These are phyloP conservation scores for Piaya cayana DNA, from an alignment of 2,113 vertebrate genomes.

Conservation along the genomic window DNA sequence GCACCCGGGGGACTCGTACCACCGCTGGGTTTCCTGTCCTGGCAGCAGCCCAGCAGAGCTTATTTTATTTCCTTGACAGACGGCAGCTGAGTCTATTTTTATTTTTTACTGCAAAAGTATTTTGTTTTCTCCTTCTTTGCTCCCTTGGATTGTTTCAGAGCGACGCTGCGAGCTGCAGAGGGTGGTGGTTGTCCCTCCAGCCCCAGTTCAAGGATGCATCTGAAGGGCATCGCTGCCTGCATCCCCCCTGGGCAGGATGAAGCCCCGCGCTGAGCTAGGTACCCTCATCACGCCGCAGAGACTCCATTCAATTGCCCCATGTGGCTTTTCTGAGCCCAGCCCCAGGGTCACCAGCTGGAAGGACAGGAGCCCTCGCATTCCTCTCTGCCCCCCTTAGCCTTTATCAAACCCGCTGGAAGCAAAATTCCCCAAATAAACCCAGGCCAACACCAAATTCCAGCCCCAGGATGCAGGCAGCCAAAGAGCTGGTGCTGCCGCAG, in stretches of 20 bases:
- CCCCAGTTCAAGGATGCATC: neutral
- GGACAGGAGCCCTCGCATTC: neutral
- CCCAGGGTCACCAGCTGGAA: neutral
- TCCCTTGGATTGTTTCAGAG: neutral
- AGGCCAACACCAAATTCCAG: neutral
- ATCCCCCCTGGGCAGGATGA: neutral
- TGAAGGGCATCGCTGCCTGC: neutral
- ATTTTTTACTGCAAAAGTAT: neutral
- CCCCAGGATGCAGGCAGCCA: accelerated
- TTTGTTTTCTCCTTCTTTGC: neutral
- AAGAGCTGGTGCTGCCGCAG: accelerated
- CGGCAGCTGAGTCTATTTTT: neutral
- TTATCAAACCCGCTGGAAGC: neutral
- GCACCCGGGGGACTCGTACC: constrained; percentile 3
- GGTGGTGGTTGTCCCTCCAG: neutral
- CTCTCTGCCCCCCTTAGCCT: neutral
- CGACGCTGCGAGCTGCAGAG: neutral
- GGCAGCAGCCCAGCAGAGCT: neutral
- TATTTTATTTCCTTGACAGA: neutral
- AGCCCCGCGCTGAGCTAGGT: accelerated
- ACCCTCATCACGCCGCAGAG: neutral
- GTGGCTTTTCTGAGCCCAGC: neutral
- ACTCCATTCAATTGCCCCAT: neutral
- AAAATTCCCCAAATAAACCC: neutral
- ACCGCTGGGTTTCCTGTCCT: constrained; percentile 18